These are phyloP conservation scores for Clarias pachynema DNA, from an alignment of 2,797 vertebrate species.

Conservation along the genomic window DNA sequence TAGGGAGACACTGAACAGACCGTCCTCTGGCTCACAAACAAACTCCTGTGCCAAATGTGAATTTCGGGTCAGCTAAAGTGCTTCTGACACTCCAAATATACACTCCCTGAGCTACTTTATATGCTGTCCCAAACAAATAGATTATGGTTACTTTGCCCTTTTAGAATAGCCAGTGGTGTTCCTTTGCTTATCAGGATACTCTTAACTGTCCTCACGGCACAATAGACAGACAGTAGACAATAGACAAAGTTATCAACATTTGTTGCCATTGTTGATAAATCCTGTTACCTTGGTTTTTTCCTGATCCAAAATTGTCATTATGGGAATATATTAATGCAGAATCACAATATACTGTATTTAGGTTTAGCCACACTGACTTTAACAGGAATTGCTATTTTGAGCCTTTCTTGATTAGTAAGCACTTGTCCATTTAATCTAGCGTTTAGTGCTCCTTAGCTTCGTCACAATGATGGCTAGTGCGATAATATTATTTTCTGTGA, in stretches of 20 bases:
- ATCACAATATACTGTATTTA: conserved; percentile 69
- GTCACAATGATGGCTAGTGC: background rate
- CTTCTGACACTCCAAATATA: conserved; percentile 77
- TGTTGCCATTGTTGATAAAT: conserved; percentile 62
- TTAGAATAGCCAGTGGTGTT: background rate
- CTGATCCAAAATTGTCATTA: conserved; percentile 55
- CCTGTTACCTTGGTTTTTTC: conserved; percentile 56
- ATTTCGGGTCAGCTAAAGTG: conserved; percentile 73
- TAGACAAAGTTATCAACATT: conserved; percentile 43
- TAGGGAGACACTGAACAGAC: conserved; percentile 71
- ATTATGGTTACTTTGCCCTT: conserved; percentile 58
- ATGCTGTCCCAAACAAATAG: conserved; percentile 75
- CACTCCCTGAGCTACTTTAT: conserved; percentile 58
- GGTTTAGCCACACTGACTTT: conserved; percentile 67
- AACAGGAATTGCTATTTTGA: conserved; percentile 68
- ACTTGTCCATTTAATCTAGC: conserved; percentile 58
- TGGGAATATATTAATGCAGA: conserved; percentile 64
- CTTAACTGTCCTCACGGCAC: conserved; percentile 12
- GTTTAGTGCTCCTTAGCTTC: conserved; percentile 16
- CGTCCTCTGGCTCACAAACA: conserved; percentile 58
- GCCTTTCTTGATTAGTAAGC: conserved; percentile 53
- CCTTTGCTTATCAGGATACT: conserved; percentile 26
- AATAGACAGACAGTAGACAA: conserved; percentile 9
- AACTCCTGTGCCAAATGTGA: conserved; percentile 69
- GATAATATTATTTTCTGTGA: conserved; percentile 32